These are phyloP conservation scores for Nomada goodeniana DNA, from an alignment of 2,888 invertebrate species.

Conservation along the genomic window DNA sequence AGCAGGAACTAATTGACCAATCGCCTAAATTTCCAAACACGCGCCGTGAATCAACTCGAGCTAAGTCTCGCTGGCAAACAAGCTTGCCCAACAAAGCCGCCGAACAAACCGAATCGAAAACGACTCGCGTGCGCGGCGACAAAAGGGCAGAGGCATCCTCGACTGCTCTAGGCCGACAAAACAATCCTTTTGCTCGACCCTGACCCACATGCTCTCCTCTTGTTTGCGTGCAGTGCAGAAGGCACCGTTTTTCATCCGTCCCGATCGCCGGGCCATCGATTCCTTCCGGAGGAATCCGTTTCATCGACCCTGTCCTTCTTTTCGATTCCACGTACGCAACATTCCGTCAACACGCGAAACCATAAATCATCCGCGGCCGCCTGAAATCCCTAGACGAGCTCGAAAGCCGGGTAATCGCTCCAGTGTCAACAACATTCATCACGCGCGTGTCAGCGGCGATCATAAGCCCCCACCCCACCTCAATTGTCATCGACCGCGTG, in stretches of 20 bases:
- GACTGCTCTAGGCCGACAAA: constrained; percentile 58
- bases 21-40: background rate
- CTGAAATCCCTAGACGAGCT: too few species aligned
- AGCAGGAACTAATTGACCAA: constrained; percentile 32
- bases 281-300: constrained; percentile 25
- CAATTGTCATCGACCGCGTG: background rate
- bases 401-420: too few species aligned
- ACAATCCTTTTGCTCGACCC: constrained; percentile 52
- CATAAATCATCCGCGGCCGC: too few species aligned
- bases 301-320: background rate
- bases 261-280: constrained; percentile 20
- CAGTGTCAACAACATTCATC: too few species aligned
- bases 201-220: constrained; percentile 60
- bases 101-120: constrained; percentile 6
- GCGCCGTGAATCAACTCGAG: constrained; percentile 44
- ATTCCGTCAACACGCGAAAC: too few species aligned
- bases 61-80: constrained; percentile 36
- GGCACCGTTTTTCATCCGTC: constrained; percentile 27
- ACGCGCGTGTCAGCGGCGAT: too few species aligned
- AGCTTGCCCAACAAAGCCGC: constrained; percentile 1
- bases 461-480: background rate
- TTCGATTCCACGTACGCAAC: background rate
- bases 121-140: constrained; percentile 14
- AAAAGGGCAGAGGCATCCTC: constrained; percentile 54
- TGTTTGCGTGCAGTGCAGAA: constrained; percentile 28